phyloP scores from a whole-genome alignment of 1,140 invertebrate species.

The Mycetomoellerius zeteki region DNA sequence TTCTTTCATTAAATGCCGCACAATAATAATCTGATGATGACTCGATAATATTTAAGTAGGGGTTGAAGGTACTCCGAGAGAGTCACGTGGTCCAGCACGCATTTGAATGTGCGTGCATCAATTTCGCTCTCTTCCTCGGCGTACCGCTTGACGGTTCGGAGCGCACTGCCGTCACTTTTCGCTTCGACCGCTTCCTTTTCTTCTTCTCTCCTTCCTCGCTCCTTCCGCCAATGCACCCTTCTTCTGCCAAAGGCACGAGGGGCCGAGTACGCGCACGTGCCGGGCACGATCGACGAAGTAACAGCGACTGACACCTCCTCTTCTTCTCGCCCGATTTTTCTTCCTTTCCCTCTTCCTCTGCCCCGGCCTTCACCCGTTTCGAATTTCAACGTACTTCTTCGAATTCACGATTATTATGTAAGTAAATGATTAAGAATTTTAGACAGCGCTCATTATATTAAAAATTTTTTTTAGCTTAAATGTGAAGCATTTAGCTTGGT shows the following conservation, averaged over 20 bases:
- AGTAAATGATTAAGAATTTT: not conserved
- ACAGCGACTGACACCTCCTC: slow-evolving; percentile 72
- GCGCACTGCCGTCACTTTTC: slow-evolving; percentile 76
- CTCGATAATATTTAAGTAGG: not conserved
- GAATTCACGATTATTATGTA: not conserved
- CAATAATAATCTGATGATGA: not conserved
- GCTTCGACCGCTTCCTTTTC: slow-evolving; percentile 72
- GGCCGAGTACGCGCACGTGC: slow-evolving; percentile 75
- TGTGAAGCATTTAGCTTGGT: not conserved
- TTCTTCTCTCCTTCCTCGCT: slow-evolving; percentile 69
- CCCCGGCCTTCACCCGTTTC: slow-evolving; percentile 34
- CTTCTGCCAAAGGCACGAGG: slow-evolving; percentile 73
- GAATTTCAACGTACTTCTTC: slow-evolving; percentile 2
- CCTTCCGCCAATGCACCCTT: slow-evolving; percentile 66
- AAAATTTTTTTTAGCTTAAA: not conserved
- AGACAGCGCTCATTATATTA: not conserved
- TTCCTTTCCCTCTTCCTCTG: slow-evolving; percentile 19
- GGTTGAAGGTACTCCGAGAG: not conserved
- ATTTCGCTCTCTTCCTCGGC: slow-evolving; percentile 59
- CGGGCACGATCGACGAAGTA: slow-evolving; percentile 70
- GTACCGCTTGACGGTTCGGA: slow-evolving; percentile 75
- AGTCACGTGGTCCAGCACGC: slow-evolving; percentile 70
- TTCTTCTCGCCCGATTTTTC: slow-evolving; percentile 74
- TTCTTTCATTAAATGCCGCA: not conserved
- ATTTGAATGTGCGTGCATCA: slow-evolving; percentile 40